Base-by-base conservation (phyloP, 2,888 invertebrate species). In the Limnephilus marmoratus region DNA sequence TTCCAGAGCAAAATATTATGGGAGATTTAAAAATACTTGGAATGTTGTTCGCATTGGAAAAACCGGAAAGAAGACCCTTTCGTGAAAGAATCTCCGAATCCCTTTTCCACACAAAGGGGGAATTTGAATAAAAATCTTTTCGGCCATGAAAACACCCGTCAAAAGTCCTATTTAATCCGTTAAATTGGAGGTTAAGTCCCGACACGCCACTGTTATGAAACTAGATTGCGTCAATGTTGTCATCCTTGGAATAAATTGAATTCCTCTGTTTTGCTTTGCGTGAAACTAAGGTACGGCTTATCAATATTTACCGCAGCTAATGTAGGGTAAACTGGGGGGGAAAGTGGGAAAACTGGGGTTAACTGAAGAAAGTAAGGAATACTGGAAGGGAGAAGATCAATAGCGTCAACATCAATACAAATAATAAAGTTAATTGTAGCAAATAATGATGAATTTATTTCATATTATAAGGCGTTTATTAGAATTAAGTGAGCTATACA, bases 291-390 rank as follows among this genome's bases (percentile, higher is more conserved):
- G 45, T 29, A 24, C 3, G 86, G 45, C 29, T 86, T 45, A 86
- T 86, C 86, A 86, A 86, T 86, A 86, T 86, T 86, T 86, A 45
- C 29, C 41, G 5, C 29, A 15, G 86, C 86, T 86, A n/a, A 86
- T 45, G 86, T 45, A 45, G 45, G 37, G 45, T 68, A 68, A 24
- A 9, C 68, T 24, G n/a, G 68, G 68, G 68, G 68, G 68, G 24
- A n/a, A n/a, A 24, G 49, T 49, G 2, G 68, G 7, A 68, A 24
- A 24, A 24, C n/a, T 18, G 53, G 53, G 53, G 15, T 53, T 15
- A 15, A 53, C 53, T 53, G 15, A 1, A 53, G 53, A 53, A 53
- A 53, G 53, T 53, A 53, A 18, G 53, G 83, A 83, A 31, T 18
- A 7, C 24, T 85, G 41, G 85, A 15, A 29, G 45, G 29, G 41